Percentiles rank a stretch among this genome's conserved stretches.
Evolutionary conservation across 2,888 invertebrate species (phyloP).

Genomic region (Eupithecia dodoneata): DNA sequence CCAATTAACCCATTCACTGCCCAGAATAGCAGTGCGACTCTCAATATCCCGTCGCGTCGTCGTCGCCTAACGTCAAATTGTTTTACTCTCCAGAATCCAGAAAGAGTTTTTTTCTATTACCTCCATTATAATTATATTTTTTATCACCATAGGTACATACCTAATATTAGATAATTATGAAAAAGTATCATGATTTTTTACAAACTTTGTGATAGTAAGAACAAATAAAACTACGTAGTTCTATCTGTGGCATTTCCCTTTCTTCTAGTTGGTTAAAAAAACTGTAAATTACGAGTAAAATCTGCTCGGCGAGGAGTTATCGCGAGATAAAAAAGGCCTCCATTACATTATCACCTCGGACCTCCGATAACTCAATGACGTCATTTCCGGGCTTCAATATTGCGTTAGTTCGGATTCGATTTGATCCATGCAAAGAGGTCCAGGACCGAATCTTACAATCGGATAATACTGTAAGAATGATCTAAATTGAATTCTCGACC

Average conservation of each 20-base stretch:
- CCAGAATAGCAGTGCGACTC: background rate
- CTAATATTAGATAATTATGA: too few relatives aligned
- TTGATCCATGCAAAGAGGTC: conserved; percentile 82
- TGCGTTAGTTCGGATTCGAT: conserved; percentile 78
- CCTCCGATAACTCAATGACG: conserved; percentile 33
- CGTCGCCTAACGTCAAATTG: background rate
- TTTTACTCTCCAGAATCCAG: too few relatives aligned
- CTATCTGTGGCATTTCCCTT: background rate
- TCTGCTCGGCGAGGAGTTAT: background rate
- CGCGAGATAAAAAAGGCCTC: conserved; percentile 7
- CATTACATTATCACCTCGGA: conserved; percentile 26
- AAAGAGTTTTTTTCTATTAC: background rate
- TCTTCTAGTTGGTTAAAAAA: background rate
- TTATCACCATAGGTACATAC: background rate
- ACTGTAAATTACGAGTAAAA: background rate
- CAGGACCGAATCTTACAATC: conserved; percentile 67
- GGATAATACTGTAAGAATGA: conserved; percentile 80
- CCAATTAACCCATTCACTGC: background rate
- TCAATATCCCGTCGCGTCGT: background rate
- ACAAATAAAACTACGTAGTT: background rate
- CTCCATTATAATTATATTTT: too few relatives aligned
- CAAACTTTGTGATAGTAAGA: background rate
- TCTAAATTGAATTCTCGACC: conserved; percentile 77
- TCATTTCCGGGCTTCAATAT: conserved; percentile 51
- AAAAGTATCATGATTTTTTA: background rate